Conservation (phyloP, 2,888 invertebrate species). For the Pogonocherus hispidulus region DNA sequence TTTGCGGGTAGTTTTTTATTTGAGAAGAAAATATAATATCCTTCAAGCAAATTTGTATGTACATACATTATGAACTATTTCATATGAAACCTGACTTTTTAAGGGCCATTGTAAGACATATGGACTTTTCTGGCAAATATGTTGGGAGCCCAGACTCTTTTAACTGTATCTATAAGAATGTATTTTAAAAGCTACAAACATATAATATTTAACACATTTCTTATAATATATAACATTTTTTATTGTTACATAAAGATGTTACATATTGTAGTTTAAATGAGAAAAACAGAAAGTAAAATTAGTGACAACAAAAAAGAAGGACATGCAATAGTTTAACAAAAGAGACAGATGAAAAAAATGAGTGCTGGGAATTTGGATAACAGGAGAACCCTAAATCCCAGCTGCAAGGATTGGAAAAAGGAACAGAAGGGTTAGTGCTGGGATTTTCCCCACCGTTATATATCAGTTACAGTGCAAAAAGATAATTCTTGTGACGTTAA, state of each 20-base stretch:
- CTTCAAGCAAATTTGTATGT: too few relatives aligned
- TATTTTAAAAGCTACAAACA: too few relatives aligned
- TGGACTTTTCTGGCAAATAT: too few relatives aligned
- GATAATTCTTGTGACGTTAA: conserved; percentile 39
- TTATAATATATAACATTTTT: conserved; percentile 1
- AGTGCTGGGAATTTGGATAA: conserved; percentile 61
- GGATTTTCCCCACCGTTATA: conserved; percentile 54
- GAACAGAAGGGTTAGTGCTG: conserved; percentile 51
- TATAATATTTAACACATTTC: conserved; percentile 11
- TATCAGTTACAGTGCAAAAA: conserved; percentile 31
- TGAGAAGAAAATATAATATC: too few relatives aligned
- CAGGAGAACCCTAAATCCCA: conserved; percentile 62
- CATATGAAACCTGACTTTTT: too few relatives aligned
- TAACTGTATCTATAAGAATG: too few relatives aligned
- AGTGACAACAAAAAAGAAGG: conserved; percentile 58
- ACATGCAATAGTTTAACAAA: conserved; percentile 60
- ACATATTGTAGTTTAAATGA: conserved; percentile 11
- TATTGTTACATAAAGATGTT: background rate
- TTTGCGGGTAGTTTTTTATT: too few relatives aligned
- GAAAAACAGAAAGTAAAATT: conserved; percentile 48
- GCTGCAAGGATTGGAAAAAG: conserved; percentile 47
- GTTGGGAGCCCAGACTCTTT: too few relatives aligned
- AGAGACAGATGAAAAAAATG: conserved; percentile 59
- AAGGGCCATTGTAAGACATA: too few relatives aligned
- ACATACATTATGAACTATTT: too few relatives aligned